Percentiles rank a stretch among this genome's conserved stretches.
These are phyloP conservation scores for Phrynocephalus versicolor DNA, from an alignment of 2,113 vertebrate genomes.

Conservation along the genomic window DNA sequence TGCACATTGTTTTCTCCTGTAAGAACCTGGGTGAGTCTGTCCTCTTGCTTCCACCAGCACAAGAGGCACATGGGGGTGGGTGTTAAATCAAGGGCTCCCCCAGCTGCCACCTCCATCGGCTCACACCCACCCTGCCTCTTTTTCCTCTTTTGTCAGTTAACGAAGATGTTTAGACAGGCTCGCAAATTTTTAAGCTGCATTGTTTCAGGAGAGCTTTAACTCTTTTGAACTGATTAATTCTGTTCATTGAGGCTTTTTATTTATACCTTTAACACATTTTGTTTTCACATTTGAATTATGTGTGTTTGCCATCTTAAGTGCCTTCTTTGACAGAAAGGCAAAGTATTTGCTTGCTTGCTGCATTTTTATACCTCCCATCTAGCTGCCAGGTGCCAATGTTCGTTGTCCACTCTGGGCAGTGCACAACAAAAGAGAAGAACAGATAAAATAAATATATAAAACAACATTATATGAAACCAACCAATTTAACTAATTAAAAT, in stretches of 20 bases:
- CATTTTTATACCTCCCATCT: too few relatives aligned
- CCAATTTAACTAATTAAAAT: too few relatives aligned
- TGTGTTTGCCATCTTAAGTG: too few relatives aligned
- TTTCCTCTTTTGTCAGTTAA: background rate
- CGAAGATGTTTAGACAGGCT: background rate
- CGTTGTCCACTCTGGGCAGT: too few relatives aligned
- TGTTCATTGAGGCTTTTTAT: background rate
- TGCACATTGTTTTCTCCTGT: background rate
- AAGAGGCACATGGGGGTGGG: background rate
- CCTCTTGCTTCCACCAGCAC: background rate
- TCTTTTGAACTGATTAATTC: background rate
- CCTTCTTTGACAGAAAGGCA: too few relatives aligned
- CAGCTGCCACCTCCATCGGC: background rate
- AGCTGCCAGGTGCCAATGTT: too few relatives aligned
- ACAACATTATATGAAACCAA: too few relatives aligned
- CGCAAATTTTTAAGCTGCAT: background rate
- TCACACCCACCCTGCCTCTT: background rate
- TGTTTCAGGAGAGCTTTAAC: background rate
- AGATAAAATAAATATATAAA: too few relatives aligned
- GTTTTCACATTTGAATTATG: too few relatives aligned
- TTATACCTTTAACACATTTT: too few relatives aligned
- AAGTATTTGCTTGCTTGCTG: too few relatives aligned
- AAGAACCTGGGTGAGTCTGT: background rate
- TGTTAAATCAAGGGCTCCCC: background rate
- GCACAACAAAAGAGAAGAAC: too few relatives aligned